Conservation (phyloP, 1,140 invertebrate genomes). For the Schmidtea mediterranea region DNA sequence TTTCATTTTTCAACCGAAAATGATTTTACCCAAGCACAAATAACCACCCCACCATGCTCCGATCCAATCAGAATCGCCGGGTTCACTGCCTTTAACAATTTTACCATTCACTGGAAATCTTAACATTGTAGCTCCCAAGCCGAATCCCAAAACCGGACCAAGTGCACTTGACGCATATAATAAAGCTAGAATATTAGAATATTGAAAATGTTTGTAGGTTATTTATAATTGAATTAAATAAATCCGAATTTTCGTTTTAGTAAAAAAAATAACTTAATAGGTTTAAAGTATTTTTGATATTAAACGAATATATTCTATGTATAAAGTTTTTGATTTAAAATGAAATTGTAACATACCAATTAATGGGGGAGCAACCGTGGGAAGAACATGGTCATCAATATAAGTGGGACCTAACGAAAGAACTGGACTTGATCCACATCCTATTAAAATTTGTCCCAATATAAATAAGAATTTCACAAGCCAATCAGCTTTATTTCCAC, state of each 20-base stretch:
- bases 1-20: no score
- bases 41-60: conserved; percentile 2
- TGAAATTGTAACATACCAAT: neutral
- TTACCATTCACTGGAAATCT: neutral
- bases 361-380: neutral
- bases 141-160: neutral
- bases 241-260: no score
- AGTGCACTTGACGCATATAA: neutral
- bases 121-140: neutral
- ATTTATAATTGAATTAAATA: no score
- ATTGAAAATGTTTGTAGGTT: no score
- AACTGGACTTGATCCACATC: neutral
- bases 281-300: no score
- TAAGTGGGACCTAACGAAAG: neutral
- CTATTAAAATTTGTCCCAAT: neutral
- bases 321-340: no score
- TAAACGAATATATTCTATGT: no score
- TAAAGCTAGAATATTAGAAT: neutral
- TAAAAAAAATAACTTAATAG: no score
- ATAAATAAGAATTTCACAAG: neutral
- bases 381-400: conserved; percentile 1
- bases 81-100: no score
- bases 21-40: neutral
- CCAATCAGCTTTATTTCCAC: neutral
- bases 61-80: neutral